These are phyloP conservation scores for Dyspetes luteomarginatus DNA, from an alignment of 2,888 invertebrate species.

Conservation along the genomic window DNA sequence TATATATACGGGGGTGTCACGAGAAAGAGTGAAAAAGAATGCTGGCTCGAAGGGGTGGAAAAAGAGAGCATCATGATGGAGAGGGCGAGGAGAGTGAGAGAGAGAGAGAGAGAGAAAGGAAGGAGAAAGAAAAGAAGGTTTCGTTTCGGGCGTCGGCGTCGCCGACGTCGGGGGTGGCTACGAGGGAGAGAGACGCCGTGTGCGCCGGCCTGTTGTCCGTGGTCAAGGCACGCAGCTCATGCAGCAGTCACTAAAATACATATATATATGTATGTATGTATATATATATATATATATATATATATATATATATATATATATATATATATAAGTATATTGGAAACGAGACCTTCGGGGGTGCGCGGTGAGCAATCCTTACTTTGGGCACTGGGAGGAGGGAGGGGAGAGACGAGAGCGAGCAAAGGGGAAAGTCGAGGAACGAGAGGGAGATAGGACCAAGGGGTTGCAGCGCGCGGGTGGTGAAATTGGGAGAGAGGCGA, in stretches of 20 bases:
- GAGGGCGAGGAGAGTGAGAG: conserved; percentile 41
- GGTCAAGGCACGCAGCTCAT: conserved; percentile 81
- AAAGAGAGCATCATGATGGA: conserved; percentile 32
- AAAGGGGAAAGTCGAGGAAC: conserved; percentile 17
- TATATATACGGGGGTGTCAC: conserved; percentile 21
- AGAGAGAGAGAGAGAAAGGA: conserved; percentile 65
- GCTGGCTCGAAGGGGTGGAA: conserved; percentile 22
- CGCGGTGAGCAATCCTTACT: conserved; percentile 17
- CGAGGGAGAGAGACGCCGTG: conserved; percentile 61
- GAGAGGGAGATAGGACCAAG: background rate
- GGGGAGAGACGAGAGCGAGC: conserved; percentile 20
- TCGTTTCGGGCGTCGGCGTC: conserved; percentile 67
- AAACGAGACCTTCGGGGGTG: background rate
- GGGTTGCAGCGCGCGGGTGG: background rate
- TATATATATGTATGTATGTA: conserved; percentile 43
- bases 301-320: background rate
- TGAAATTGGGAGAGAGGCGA: background rate
- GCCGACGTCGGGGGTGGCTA: conserved; percentile 40
- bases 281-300: conserved; percentile 20
- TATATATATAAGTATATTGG: conserved; percentile 1
- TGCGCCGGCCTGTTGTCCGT: conserved; percentile 82
- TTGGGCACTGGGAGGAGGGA: conserved; percentile 9
- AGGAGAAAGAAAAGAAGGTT: conserved; percentile 68
- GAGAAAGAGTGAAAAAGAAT: conserved; percentile 44
- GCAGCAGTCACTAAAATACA: conserved; percentile 67